A percentile compares a stretch with the other conserved stretches of the same genome.
phyloP scores from a whole-genome alignment of 1,140 invertebrate species.

The Notospermus geniculatus region DNA sequence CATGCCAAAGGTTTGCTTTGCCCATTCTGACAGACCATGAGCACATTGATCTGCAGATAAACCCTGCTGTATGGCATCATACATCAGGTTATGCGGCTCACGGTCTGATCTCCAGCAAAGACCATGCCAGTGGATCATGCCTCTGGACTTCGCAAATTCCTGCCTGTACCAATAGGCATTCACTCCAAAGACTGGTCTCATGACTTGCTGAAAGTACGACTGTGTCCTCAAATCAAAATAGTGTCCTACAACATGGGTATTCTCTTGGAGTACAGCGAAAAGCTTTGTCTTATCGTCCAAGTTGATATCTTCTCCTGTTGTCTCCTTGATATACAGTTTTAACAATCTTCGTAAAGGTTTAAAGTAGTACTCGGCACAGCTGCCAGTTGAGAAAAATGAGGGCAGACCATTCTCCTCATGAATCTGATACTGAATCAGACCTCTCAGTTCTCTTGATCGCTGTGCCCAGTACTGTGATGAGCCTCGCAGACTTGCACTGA shows the following conservation, averaged over 20 bases:
- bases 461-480: slow-evolving; percentile 7
- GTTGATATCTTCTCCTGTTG: slow-evolving; percentile 1
- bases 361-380: slow-evolving; percentile 8
- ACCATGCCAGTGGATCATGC: slow-evolving; percentile 28
- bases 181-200: slow-evolving; percentile 20
- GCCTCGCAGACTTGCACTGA: neutral
- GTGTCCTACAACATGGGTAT: slow-evolving; percentile 9
- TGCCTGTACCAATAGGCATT: slow-evolving; percentile 25
- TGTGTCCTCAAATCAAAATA: slow-evolving; percentile 28
- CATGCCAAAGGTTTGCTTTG: slow-evolving; percentile 18
- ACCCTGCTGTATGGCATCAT: slow-evolving; percentile 25
- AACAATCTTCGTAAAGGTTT: neutral
- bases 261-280: neutral
- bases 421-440: neutral
- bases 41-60: slow-evolving; percentile 21
- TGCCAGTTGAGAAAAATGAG: neutral
- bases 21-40: slow-evolving; percentile 15
- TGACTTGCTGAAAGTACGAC: slow-evolving; percentile 14
- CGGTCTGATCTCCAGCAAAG: slow-evolving; percentile 24
- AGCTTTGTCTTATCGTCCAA: neutral
- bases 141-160: slow-evolving; percentile 25
- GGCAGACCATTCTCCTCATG: neutral
- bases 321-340: neutral
- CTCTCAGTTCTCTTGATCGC: neutral
- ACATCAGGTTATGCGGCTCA: slow-evolving; percentile 27